Percentiles rank a stretch among this genome's conserved stretches.
phyloP scores from a whole-genome alignment of 64 coral and sea anemone genomes.

The Cladopsammia gracilis region DNA sequence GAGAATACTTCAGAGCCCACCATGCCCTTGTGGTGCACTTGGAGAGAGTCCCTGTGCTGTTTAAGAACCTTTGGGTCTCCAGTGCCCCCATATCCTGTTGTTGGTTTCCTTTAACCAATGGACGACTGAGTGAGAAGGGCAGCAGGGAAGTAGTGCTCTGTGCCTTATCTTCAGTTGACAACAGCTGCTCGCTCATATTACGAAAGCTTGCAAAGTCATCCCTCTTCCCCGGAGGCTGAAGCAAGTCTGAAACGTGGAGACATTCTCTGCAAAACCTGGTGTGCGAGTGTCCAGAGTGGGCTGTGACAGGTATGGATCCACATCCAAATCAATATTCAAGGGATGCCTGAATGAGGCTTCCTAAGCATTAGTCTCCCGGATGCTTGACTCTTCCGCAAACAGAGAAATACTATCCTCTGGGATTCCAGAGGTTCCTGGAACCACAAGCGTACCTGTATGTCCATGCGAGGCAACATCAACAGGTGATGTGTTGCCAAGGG shows the following conservation, averaged over 20 bases:
- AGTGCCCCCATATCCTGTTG: background rate
- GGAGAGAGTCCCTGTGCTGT: background rate
- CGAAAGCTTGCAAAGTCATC: background rate
- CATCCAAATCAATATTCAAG: too few relatives aligned
- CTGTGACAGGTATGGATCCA: too few relatives aligned
- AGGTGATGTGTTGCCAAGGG: background rate
- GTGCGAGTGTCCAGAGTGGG: too few relatives aligned
- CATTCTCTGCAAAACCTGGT: too few relatives aligned
- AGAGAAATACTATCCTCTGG: too few relatives aligned
- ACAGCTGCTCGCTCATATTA: background rate
- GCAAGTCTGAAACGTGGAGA: background rate
- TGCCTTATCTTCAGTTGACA: background rate
- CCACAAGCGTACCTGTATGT: too few relatives aligned
- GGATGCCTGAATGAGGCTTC: too few relatives aligned
- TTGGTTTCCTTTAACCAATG: constrained; percentile 8
- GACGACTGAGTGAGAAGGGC: constrained; percentile 1
- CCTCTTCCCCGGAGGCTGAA: background rate
- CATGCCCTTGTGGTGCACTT: constrained; percentile 12
- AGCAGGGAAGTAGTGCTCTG: constrained; percentile 2
- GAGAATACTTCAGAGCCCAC: constrained; percentile 9
- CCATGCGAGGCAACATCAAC: too few relatives aligned
- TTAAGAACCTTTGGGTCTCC: background rate
- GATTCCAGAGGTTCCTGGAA: too few relatives aligned
- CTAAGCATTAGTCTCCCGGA: too few relatives aligned
- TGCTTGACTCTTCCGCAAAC: too few relatives aligned